Conservation (phyloP, 2,888 invertebrate genomes). For the Meandrusa payeni region DNA sequence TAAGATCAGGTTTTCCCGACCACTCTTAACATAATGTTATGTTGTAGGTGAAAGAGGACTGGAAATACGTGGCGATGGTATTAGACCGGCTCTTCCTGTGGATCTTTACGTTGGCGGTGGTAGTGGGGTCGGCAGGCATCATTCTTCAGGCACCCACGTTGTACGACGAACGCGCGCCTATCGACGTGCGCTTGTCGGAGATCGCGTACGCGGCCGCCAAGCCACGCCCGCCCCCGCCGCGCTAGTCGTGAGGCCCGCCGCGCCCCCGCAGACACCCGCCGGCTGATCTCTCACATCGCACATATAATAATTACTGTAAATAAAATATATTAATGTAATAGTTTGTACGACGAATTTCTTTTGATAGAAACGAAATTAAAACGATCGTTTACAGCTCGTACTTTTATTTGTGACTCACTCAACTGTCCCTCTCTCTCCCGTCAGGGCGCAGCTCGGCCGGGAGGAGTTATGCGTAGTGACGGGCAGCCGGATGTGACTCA, state of each 20-base stretch:
- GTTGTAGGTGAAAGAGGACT: conserved; percentile 98
- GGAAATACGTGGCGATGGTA: conserved; percentile 99
- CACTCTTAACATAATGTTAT: too few relatives aligned
- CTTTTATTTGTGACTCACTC: conserved; percentile 24
- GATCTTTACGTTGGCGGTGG: conserved; percentile 97
- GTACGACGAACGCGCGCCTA: conserved; percentile 94
- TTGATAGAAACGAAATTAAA: conserved; percentile 77
- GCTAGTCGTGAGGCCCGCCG: conserved; percentile 22
- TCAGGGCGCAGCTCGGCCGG: too few relatives aligned
- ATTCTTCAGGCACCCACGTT: conserved; percentile 97
- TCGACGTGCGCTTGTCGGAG: conserved; percentile 93
- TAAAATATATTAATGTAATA: conserved; percentile 54
- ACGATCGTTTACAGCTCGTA: conserved; percentile 57
- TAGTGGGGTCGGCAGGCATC: conserved; percentile 96
- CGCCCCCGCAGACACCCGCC: conserved; percentile 11
- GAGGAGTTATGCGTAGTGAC: too few relatives aligned
- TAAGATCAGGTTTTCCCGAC: too few relatives aligned
- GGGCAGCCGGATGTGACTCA: too few relatives aligned
- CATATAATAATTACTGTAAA: conserved; percentile 49
- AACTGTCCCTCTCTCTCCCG: too few relatives aligned
- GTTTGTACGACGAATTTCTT: conserved; percentile 75
- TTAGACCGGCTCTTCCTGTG: conserved; percentile 97
- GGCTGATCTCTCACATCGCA: conserved; percentile 32
- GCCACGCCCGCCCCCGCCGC: conserved; percentile 80
- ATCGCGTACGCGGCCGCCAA: conserved; percentile 94